These are phyloP conservation scores for Nemotelus pantherinus DNA, from an alignment of 2,888 invertebrate species.

Conservation along the genomic window DNA sequence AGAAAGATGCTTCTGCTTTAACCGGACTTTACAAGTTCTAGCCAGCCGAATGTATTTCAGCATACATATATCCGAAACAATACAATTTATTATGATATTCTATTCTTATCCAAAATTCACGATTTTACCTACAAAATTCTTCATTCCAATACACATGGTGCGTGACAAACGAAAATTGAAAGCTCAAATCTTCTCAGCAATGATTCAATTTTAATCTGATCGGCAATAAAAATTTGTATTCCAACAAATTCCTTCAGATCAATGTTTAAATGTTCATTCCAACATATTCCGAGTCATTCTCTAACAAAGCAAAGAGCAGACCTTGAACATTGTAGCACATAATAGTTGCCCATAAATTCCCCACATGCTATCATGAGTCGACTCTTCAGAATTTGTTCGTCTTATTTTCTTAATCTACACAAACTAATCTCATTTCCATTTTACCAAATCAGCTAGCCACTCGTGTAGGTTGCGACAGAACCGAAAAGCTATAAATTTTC, in stretches of 20 bases:
- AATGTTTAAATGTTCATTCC: conserved; percentile 32
- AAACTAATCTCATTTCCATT: conserved; percentile 44
- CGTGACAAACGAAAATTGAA: no score
- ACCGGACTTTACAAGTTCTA: no score
- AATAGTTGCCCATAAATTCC: conserved; percentile 37
- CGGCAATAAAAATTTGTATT: not conserved
- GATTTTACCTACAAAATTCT: no score
- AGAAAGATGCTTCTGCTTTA: no score
- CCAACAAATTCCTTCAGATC: conserved; percentile 19
- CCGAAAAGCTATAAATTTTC: conserved; percentile 41
- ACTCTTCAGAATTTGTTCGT: not conserved
- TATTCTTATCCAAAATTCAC: no score
- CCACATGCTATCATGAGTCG: conserved; percentile 35
- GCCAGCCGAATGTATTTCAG: no score
- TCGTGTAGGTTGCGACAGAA: conserved; percentile 31
- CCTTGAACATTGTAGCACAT: conserved; percentile 36
- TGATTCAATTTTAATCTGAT: not conserved
- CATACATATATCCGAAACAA: no score
- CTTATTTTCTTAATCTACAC: conserved; percentile 34
- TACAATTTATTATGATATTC: no score
- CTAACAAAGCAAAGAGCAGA: conserved; percentile 6
- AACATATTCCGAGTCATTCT: not conserved
- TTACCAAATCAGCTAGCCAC: conserved; percentile 30
- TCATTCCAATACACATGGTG: no score
- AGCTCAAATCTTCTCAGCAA: no score